phyloP scores from a whole-genome alignment of 2,113 vertebrate species.

The Dunckerocampus dactyliophorus region DNA sequence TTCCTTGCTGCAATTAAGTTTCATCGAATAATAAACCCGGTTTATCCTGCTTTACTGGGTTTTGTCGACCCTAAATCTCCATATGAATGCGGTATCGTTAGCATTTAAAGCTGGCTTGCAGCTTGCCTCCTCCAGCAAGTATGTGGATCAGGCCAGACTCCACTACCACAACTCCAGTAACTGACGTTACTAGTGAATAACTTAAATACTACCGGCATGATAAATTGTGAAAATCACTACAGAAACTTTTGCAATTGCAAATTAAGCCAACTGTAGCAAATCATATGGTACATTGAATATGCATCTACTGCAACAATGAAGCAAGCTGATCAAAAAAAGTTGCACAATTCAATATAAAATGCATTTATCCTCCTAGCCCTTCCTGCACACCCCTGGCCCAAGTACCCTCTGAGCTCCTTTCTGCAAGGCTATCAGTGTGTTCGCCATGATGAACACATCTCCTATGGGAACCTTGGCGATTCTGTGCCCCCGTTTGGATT shows the following conservation, averaged over 20 bases:
- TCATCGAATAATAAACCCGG: neutral
- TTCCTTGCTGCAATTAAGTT: neutral
- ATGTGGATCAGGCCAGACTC: no score
- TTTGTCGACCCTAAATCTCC: neutral
- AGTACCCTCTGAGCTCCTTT: constrained; percentile 78
- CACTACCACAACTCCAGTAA: no score
- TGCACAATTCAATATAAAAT: neutral
- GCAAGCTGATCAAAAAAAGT: no score
- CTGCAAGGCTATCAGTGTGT: constrained; percentile 78
- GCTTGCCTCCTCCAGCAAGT: neutral
- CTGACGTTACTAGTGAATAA: neutral
- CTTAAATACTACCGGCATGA: neutral
- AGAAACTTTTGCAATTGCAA: neutral
- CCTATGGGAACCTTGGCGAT: constrained; percentile 77
- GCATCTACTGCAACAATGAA: neutral
- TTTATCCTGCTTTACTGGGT: neutral
- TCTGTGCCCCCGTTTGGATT: constrained; percentile 93
- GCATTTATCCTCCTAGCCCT: constrained; percentile 12
- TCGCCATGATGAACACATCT: constrained; percentile 82
- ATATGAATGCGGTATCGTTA: neutral
- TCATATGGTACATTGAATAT: no score
- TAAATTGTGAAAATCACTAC: neutral
- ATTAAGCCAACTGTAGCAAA: neutral
- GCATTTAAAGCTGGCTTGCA: neutral
- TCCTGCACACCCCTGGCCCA: constrained; percentile 54